Conservation (phyloP, 2,888 invertebrate species). For the Phymatocera aterrima region DNA sequence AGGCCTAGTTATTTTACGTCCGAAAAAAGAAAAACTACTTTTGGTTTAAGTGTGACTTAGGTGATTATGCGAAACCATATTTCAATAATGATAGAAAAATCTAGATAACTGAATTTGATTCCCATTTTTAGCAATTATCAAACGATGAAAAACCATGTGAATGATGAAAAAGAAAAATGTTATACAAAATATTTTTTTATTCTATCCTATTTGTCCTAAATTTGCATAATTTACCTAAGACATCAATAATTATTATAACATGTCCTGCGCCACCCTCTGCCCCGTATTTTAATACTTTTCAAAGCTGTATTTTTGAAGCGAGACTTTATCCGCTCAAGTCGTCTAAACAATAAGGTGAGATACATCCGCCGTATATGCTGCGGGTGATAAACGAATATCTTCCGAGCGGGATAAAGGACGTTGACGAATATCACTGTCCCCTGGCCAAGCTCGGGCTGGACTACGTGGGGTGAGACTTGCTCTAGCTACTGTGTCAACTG, state of each 20-base stretch:
- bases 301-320: neutral
- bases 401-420: conserved; percentile 77
- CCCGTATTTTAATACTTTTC: no score
- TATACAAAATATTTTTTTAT: no score
- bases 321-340: neutral
- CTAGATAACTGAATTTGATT: no score
- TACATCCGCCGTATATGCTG: conserved; percentile 88
- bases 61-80: neutral
- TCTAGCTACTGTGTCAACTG: conserved; percentile 80
- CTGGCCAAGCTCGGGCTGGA: conserved; percentile 83
- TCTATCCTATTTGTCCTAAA: no score
- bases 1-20: neutral
- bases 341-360: conserved; percentile 86
- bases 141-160: no score
- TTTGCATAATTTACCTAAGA: no score
- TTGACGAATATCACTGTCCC: conserved; percentile 80
- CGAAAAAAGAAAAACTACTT: neutral
- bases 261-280: no score
- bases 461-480: conserved; percentile 74
- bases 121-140: no score
- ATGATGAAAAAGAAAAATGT: no score
- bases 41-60: neutral
- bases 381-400: conserved; percentile 76
- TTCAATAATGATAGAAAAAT: no score
- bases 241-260: no score